Evolutionary conservation across 2,113 vertebrate genomes (phyloP).

Genomic region (Otocyon megalotis): DNA sequence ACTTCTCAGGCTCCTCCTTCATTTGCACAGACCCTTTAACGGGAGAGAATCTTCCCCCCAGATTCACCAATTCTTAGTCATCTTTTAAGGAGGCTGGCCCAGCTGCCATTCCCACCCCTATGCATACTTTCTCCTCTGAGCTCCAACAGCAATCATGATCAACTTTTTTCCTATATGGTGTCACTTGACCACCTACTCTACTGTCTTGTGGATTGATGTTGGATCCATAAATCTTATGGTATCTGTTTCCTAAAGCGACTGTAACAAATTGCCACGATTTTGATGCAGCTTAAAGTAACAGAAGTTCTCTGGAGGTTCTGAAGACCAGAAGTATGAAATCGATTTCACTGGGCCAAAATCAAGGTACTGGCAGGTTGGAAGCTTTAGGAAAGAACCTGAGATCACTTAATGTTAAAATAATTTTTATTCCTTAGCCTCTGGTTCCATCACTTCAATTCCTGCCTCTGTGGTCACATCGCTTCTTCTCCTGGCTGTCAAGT

Average conservation of each 20-base stretch:
- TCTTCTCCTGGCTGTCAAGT: neutral
- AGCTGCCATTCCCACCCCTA: neutral
- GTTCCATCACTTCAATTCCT: neutral
- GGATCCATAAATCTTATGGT: neutral
- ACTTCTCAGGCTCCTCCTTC: neutral
- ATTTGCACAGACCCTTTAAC: neutral
- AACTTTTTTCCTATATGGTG: accelerated
- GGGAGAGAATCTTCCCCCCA: neutral
- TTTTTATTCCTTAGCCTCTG: neutral
- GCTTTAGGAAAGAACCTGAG: neutral
- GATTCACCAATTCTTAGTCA: neutral
- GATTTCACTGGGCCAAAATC: neutral
- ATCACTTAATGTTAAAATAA: too few species aligned
- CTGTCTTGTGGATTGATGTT: neutral
- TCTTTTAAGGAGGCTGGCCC: neutral
- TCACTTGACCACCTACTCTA: neutral
- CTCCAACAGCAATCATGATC: neutral
- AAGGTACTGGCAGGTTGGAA: neutral
- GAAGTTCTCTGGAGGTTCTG: neutral
- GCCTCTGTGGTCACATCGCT: neutral
- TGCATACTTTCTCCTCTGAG: neutral
- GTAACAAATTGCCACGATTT: neutral
- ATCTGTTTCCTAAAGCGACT: neutral
- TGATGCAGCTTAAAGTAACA: neutral
- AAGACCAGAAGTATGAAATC: neutral